Conservation (phyloP, 2,888 invertebrate genomes). For the Orthosia gracilis region DNA sequence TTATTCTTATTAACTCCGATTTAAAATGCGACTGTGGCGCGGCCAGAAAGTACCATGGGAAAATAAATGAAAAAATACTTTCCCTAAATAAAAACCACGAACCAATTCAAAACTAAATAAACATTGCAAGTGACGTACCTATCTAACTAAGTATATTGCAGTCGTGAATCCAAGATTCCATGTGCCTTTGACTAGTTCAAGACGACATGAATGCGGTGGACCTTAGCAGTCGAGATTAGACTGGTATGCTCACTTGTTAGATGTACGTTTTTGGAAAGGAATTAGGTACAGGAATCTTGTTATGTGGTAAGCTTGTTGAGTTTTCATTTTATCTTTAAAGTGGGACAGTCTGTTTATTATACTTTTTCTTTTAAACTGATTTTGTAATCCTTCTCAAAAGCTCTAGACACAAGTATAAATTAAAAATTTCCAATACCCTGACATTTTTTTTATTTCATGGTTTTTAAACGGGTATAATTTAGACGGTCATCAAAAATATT, state of each 20-base stretch:
- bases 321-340: background rate
- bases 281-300: background rate
- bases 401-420: no score
- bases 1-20: no score
- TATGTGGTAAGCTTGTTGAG: background rate
- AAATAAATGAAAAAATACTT: no score
- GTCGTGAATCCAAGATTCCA: conserved; percentile 14
- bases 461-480: no score
- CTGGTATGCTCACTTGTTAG: conserved; percentile 1
- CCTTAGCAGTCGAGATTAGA: conserved; percentile 13
- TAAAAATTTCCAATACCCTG: no score
- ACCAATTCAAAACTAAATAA: conserved; percentile 1
- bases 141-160: background rate
- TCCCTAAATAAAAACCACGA: background rate
- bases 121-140: background rate
- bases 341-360: no score
- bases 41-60: no score
- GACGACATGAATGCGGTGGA: conserved; percentile 1
- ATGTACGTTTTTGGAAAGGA: conserved; percentile 1
- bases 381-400: no score
- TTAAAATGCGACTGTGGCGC: no score
- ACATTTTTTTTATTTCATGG: no score
- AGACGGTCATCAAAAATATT: no score
- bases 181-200: conserved; percentile 22
- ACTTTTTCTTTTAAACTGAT: no score